Base-by-base conservation (phyloP, 1,140 invertebrate species). In the Pararge aegeria region DNA sequence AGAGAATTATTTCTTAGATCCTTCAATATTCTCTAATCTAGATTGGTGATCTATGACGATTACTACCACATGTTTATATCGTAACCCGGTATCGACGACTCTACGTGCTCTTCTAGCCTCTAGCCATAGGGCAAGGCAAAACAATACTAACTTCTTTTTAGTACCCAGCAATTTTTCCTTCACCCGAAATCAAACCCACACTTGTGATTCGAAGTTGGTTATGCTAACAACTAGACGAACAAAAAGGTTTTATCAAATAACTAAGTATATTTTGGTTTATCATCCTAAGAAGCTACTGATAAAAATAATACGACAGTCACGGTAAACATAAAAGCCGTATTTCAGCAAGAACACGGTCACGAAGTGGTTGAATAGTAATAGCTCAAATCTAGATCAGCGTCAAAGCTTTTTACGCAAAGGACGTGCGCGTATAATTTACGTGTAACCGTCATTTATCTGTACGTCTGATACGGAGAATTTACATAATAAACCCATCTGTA, bases 401-500 rank as follows among this genome's bases (percentile, higher is more conserved):
- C 34, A 37, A 50, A 60, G 56, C 50, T 63, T 56, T 62, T 57
- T 63, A 44, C 56, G 21, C 49, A 55, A 55, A 63, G 49, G 62
- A 57, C 55, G 65, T 50, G 29, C 46, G 42, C 61, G 61, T 78
- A 79, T 75, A 79, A 80, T 80, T 74, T 75, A 78, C 64, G 66
- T 73, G 66, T 71, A 75, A 80, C 76, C 79, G 78, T 76, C 75
- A 78, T 74, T 84, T 83, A 83, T 87, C 81, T 80, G 54, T 76
- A 76, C 73, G 73, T 80, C 73, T 78, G 79, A 78, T 70, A 83
- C 68, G 67, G 38, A 57, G 40, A 48, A 87, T 87, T 85, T 76
- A 73, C 84, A 85, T 87, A 87, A 85, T 87, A 83, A 64, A 73
- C 67, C 70, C 71, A 85, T 87, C 75, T 83, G 65, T 79, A 87